phyloP scores from a whole-genome alignment of 2,888 invertebrate genomes.

The Hypselothyrea guttata region DNA sequence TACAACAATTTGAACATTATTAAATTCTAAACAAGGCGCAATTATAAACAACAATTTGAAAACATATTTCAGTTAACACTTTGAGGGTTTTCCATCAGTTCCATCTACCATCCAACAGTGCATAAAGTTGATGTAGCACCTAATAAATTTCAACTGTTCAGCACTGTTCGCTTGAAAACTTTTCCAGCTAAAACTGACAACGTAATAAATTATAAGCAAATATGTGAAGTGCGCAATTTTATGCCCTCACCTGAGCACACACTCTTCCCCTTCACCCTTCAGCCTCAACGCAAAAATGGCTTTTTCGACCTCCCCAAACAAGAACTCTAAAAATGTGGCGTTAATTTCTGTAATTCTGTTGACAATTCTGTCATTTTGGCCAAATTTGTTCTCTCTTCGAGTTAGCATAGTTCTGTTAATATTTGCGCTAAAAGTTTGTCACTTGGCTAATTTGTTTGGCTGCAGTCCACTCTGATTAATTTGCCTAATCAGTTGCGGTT shows the following conservation, averaged over 20 bases:
- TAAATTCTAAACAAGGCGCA: neutral
- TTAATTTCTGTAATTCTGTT: conserved; percentile 48
- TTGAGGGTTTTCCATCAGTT: neutral
- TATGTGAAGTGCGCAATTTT: conserved; percentile 26
- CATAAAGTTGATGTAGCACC: conserved; percentile 15
- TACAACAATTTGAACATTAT: neutral
- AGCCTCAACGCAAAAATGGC: too few species aligned
- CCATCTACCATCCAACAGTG: neutral
- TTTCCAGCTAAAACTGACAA: conserved; percentile 27
- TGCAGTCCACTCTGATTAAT: conserved; percentile 34
- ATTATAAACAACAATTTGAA: neutral
- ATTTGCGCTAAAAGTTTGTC: conserved; percentile 44
- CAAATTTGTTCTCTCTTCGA: conserved; percentile 21
- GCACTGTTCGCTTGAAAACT: conserved; percentile 13
- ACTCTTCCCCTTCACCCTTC: neutral
- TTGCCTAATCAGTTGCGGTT: conserved; percentile 37
- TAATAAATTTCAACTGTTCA: conserved; percentile 27
- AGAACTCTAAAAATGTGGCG: neutral
- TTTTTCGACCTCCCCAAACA: neutral
- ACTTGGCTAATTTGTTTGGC: conserved; percentile 42
- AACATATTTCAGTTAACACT: conserved; percentile 2
- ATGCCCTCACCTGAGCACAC: conserved; percentile 8
- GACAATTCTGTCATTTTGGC: conserved; percentile 44
- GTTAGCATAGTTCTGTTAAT: conserved; percentile 18
- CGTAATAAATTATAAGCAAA: conserved; percentile 40